Evolutionary conservation across 1,140 invertebrate genomes (phyloP), one percentile per base, ranked within the genome.

Genomic region (Microplitis mediator): DNA sequence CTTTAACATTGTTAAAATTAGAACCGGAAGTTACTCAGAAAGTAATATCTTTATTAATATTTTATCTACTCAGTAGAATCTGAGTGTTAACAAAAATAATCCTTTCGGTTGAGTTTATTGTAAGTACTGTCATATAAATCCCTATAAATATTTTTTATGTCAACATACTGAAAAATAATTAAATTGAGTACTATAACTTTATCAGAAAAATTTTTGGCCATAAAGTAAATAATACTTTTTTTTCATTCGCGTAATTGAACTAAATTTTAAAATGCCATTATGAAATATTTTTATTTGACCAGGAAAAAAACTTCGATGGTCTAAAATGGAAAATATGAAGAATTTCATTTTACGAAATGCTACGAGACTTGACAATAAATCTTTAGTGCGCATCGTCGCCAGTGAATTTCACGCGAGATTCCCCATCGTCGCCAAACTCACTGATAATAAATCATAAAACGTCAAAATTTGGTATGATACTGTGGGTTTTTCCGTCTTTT

Each of bases 381-480:
- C 52, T 36, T 54, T 68, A 14, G 31, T 68, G 51, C 51, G 51
- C 23, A 54, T 54, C 16, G 52, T 16, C 13, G 45, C 9, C 31
- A 67, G 5, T 67, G 50, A 67, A 67, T 67, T 67, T 13, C 52
- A 54, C 52, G 52, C 52, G 6, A 54, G 52, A 54, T 54, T 54
- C 52, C 16, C 52, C 52, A 54, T 54, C 52, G 52, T 54, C 52
- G 13, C 52, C n/a, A n/a, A 54, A n/a, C n/a, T 54, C 52, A 54
- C 52, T 54, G 52, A 54, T 54, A 54, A 54, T 54, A 54, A 54
- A 54, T 54, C 52, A 54, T 16, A 54, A 14, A 16, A 54, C 52
- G 52, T 54, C n/a, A 39, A 23, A 75, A 74, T 74, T 60, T 31
- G 5, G 14, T 13, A 58, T 54, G 36, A 69, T 45, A 45, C 39